Evolutionary conservation across 2,888 invertebrate species (phyloP).

Genomic region (Dynastes hyllus): DNA sequence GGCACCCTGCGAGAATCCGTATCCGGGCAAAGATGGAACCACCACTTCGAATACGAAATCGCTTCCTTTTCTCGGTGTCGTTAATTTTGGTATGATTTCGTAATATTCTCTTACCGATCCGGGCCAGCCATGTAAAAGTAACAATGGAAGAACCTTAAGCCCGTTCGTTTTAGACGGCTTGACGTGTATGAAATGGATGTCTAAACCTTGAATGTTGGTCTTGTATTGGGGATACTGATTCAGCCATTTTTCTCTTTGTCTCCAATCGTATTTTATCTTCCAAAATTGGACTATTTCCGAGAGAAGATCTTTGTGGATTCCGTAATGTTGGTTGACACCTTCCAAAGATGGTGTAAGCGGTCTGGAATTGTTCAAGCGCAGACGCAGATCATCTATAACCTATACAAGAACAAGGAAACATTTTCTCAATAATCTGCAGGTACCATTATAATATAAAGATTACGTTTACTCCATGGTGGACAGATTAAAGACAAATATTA

Average conservation of each 20-base stretch:
- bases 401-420: conserved; percentile 54
- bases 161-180: conserved; percentile 71
- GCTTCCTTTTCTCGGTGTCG: conserved; percentile 67
- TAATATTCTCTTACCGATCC: conserved; percentile 91
- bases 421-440: conserved; percentile 4
- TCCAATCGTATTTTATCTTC: conserved; percentile 82
- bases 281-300: conserved; percentile 83
- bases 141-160: conserved; percentile 75
- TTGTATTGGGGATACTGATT: conserved; percentile 81
- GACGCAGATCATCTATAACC: conserved; percentile 74
- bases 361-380: conserved; percentile 73
- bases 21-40: conserved; percentile 75
- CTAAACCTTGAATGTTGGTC: conserved; percentile 81
- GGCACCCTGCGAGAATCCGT: conserved; percentile 70
- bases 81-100: conserved; percentile 82
- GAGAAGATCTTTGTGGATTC: conserved; percentile 83
- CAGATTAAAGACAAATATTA: too few species aligned
- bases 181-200: conserved; percentile 80
- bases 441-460: too few species aligned
- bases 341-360: conserved; percentile 75
- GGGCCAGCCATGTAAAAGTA: conserved; percentile 93
- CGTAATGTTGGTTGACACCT: conserved; percentile 83
- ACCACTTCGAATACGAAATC: conserved; percentile 79
- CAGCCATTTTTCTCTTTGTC: conserved; percentile 74
- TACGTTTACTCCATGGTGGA: too few species aligned